phyloP scores from a whole-genome alignment of 2,797 vertebrate species.

The Cryptoblepharus egeriae region DNA sequence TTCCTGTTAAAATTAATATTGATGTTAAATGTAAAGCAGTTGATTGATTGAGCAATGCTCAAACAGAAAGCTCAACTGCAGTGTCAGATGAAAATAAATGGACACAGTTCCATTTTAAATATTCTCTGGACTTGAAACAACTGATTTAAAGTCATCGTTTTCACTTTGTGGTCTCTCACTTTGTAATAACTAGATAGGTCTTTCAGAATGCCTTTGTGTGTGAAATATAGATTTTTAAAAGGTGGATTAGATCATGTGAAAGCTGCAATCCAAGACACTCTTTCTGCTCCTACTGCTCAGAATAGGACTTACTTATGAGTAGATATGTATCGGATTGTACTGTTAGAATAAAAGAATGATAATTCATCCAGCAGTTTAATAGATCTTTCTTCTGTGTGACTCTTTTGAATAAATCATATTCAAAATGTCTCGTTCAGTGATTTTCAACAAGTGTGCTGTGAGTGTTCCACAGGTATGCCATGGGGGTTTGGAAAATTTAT shows the following conservation, averaged over 20 bases:
- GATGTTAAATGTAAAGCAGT: neutral
- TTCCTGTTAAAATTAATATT: slow-evolving; percentile 36
- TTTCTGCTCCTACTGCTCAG: too few species aligned
- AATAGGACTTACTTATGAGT: too few species aligned
- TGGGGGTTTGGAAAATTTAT: too few species aligned
- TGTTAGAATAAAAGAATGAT: neutral
- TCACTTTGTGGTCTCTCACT: slow-evolving; percentile 13
- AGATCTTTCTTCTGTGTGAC: neutral
- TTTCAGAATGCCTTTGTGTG: slow-evolving; percentile 15
- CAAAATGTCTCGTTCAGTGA: too few species aligned
- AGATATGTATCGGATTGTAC: too few species aligned
- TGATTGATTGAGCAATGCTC: slow-evolving; percentile 3
- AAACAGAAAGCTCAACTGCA: neutral
- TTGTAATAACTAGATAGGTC: neutral
- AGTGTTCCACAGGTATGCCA: too few species aligned
- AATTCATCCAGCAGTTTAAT: neutral
- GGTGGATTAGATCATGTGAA: neutral
- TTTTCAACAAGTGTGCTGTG: too few species aligned
- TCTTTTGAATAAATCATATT: neutral
- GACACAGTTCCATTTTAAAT: neutral
- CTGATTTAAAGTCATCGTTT: slow-evolving; percentile 26
- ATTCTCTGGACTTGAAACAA: neutral
- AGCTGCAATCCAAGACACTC: too few species aligned
- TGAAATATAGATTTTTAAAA: slow-evolving; percentile 9
- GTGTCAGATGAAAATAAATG: slow-evolving; percentile 4